These are phyloP conservation scores for Mugil cephalus DNA, from an alignment of 2,113 vertebrate genomes.

Conservation along the genomic window DNA sequence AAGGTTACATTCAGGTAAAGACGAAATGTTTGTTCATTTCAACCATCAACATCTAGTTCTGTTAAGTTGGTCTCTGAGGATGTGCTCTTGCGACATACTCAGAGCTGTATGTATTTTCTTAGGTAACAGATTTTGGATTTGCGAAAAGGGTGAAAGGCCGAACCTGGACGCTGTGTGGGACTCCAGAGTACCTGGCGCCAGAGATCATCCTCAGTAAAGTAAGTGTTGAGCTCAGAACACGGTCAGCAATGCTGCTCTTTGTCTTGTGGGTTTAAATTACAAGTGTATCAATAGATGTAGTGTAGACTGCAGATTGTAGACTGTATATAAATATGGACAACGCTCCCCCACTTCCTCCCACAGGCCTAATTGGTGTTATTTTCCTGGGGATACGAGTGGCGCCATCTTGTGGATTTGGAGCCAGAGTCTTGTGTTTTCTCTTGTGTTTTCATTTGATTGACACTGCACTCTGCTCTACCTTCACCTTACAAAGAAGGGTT, in stretches of 20 bases:
- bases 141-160: constrained; percentile 95
- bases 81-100: not conserved
- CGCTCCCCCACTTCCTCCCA: no score
- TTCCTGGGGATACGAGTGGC: no score
- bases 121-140: constrained; percentile 97
- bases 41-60: not conserved
- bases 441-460: no score
- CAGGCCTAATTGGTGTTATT: no score
- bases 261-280: no score
- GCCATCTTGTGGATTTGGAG: no score
- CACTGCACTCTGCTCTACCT: no score
- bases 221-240: constrained; percentile 24
- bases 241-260: not conserved
- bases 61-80: not conserved
- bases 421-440: no score
- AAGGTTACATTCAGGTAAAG: constrained; percentile 92
- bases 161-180: constrained; percentile 96
- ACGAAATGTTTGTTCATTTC: not conserved
- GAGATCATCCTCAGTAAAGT: constrained; percentile 97
- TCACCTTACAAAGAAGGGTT: no score
- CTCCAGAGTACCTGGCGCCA: constrained; percentile 93
- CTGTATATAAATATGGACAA: no score
- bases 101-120: constrained; percentile 8
- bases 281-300: no score
- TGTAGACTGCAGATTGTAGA: no score